These are phyloP conservation scores for Apotomis betuletana DNA, from an alignment of 2,888 invertebrate genomes.

Conservation along the genomic window DNA sequence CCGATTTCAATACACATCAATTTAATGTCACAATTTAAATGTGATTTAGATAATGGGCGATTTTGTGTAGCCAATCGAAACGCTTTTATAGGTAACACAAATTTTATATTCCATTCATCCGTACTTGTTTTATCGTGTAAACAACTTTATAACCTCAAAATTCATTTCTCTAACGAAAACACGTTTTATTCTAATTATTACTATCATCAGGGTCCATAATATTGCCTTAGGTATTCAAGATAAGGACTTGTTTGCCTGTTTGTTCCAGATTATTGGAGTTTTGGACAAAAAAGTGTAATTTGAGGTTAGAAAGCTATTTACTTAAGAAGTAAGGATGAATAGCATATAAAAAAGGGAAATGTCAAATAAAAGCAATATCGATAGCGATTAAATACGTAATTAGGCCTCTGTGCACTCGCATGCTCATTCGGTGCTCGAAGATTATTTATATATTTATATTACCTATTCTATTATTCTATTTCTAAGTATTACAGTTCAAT, in stretches of 20 bases:
- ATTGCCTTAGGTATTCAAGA: too few relatives aligned
- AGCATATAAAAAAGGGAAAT: not conserved
- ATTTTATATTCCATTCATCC: too few relatives aligned
- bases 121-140: too few relatives aligned
- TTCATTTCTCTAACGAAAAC: too few relatives aligned
- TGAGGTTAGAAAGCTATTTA: too few relatives aligned
- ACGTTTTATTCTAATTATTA: too few relatives aligned
- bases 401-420: conserved; percentile 64
- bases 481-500: conserved; percentile 18
- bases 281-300: too few relatives aligned
- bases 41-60: not conserved
- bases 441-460: conserved; percentile 3
- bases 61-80: conserved; percentile 1
- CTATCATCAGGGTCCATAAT: too few relatives aligned
- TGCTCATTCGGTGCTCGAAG: conserved; percentile 73
- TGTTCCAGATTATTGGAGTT: too few relatives aligned
- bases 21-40: conserved; percentile 10
- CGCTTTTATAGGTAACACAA: conserved; percentile 3
- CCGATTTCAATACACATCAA: not conserved
- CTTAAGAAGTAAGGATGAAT: too few relatives aligned
- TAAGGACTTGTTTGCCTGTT: too few relatives aligned
- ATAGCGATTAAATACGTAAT: conserved; percentile 3
- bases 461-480: conserved; percentile 2
- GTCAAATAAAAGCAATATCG: conserved; percentile 17
- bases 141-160: too few relatives aligned